A percentile compares a stretch with the other conserved stretches of the same genome.
phyloP scores from a whole-genome alignment of 2,797 vertebrate genomes.

The Siniperca undulata region DNA sequence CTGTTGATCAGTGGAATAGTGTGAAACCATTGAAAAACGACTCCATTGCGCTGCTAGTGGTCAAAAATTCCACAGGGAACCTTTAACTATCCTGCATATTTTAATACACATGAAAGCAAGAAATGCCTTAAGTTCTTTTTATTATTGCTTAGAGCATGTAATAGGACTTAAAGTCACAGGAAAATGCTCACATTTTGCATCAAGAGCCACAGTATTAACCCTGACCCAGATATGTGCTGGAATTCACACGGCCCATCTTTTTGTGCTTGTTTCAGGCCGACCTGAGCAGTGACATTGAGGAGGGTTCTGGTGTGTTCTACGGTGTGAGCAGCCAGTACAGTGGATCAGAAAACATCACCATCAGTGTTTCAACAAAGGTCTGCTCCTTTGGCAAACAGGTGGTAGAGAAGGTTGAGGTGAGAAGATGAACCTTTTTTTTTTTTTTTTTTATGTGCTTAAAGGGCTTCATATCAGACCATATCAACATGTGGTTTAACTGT shows the following conservation, averaged over 20 bases:
- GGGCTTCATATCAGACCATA: background rate
- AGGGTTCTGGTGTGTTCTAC: slow-evolving; percentile 92
- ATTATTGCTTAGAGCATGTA: background rate
- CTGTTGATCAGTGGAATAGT: slow-evolving; percentile 1
- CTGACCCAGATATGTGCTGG: background rate
- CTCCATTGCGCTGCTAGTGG: background rate
- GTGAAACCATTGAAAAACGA: background rate
- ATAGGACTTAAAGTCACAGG: background rate
- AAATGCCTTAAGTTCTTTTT: background rate
- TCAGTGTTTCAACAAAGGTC: slow-evolving; percentile 96
- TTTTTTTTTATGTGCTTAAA: background rate
- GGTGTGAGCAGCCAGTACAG: slow-evolving; percentile 97
- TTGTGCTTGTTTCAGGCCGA: slow-evolving; percentile 86
- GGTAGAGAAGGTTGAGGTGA: slow-evolving; percentile 97
- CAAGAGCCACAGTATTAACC: background rate
- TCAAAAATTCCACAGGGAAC: background rate
- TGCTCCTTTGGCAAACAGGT: slow-evolving; percentile 98
- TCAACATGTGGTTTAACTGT: background rate
- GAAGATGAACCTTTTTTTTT: slow-evolving; percentile 37
- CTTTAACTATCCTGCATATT: background rate
- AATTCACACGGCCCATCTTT: background rate
- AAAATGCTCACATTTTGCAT: background rate
- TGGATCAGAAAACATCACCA: slow-evolving; percentile 94
- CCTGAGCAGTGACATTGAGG: slow-evolving; percentile 93
- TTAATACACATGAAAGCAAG: background rate